Evolutionary conservation across 2,113 vertebrate species (phyloP), one percentile per base, ranked within the genome.

Genomic region (Archilochus colubris): DNA sequence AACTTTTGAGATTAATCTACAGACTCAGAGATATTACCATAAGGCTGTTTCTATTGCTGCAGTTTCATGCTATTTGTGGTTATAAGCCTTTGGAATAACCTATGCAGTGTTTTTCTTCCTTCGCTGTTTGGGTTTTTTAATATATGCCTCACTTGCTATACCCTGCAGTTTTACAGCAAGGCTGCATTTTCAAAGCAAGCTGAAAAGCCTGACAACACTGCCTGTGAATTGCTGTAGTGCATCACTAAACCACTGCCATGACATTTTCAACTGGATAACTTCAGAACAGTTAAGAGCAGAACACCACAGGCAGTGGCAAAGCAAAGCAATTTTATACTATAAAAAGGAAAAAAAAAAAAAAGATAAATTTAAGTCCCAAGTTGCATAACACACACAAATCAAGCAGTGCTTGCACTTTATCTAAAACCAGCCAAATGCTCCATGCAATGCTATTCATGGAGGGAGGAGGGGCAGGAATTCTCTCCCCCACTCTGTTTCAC

Each of bases 1-100:
- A 75, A 90, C 64, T 91, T 91, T 53, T 81, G 17, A 72, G 36
- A 55, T 63, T 93, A 83, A 85, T 77, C 76, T 87, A 70, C n/a
- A 84, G 33, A 95, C 86, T 63, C 81, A 83, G n/a, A 82, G 31
- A 70, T 53, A 43, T 58, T 40, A 88, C 30, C 22, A 53, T 44
- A 24, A 90, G 67, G 59, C n/a, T 51, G 73, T 69, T 93, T 83
- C 55, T 93, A 40, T n/a, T 14, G n/a, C 46, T 69, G 30, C 25
- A 59, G 22, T 86, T 93, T 94, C 51, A 38, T 38, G 53, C 40
- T 76, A 17, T 67, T 90, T 83, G 51, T 83, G 53, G 48, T 27
- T 86, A 74, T 9, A 93, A 55, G 6, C 9, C 51, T 70, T 38
- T 27, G 58, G 63, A 67, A 80, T 66, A 92, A 31, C 15, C n/a